Conservation (phyloP, 2,888 invertebrate species). For the Amorpha juglandis region DNA sequence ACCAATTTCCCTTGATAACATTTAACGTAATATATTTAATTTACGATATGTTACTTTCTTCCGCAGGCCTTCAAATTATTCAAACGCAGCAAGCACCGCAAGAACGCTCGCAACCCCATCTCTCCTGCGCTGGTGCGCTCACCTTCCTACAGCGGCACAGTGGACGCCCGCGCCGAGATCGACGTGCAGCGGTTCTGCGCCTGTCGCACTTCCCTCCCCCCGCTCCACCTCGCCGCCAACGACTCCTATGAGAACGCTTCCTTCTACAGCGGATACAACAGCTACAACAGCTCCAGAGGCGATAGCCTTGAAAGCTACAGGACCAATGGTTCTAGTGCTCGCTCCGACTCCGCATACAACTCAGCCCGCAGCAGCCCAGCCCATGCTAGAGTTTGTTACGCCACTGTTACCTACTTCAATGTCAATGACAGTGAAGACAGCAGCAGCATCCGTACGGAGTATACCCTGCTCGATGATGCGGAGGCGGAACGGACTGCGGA, state of each 20-base stretch:
- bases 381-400: conserved; percentile 65
- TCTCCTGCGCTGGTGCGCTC: conserved; percentile 69
- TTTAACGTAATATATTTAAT: not conserved
- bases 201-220: conserved; percentile 68
- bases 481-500: conserved; percentile 53
- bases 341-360: conserved; percentile 77
- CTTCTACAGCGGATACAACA: conserved; percentile 63
- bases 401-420: conserved; percentile 76
- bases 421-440: conserved; percentile 77
- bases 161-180: conserved; percentile 74
- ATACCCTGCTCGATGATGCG: conserved; percentile 71
- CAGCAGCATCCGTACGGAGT: conserved; percentile 76
- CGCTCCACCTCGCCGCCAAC: conserved; percentile 48
- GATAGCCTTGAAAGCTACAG: conserved; percentile 63
- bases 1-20: not conserved
- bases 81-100: conserved; percentile 68
- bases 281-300: conserved; percentile 65
- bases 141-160: conserved; percentile 73
- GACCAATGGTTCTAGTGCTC: conserved; percentile 55
- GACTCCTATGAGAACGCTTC: conserved; percentile 64
- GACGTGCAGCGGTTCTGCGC: conserved; percentile 71
- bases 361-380: conserved; percentile 72
- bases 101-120: conserved; percentile 66
- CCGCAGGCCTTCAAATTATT: conserved; percentile 78
- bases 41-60: conserved; percentile 39